Conservation (phyloP, 2,888 invertebrate species). For the Archaeoteleia sp. region DNA sequence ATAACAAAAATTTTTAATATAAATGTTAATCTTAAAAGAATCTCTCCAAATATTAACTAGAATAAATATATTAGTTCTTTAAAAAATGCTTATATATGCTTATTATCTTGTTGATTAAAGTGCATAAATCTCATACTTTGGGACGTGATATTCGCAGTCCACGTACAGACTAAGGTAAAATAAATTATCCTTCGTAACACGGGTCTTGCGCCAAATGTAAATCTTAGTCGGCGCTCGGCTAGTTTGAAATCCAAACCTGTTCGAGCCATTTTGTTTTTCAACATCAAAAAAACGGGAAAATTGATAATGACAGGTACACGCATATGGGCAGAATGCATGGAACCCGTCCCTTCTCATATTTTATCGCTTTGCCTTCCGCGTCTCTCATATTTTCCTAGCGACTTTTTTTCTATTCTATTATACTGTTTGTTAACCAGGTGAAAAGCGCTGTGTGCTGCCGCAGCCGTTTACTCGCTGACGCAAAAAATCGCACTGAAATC, state of each 20-base stretch:
- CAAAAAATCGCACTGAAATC: constrained; percentile 44
- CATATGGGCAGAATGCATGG: constrained; percentile 21
- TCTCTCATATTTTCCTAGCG: constrained; percentile 41
- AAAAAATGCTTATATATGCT: no score
- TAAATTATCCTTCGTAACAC: no score
- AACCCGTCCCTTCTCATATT: constrained; percentile 35
- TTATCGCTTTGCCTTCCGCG: constrained; percentile 30
- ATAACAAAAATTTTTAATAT: no score
- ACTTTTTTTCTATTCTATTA: constrained; percentile 35
- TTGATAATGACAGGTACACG: constrained; percentile 42
- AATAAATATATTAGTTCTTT: no score
- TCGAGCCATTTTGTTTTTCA: constrained; percentile 30
- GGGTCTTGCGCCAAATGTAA: constrained; percentile 23
- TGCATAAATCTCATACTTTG: constrained; percentile 6
- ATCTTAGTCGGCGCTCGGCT: no score
- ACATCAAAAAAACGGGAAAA: constrained; percentile 36
- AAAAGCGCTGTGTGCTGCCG: constrained; percentile 46
- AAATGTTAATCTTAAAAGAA: no score
- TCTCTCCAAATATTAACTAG: no score
- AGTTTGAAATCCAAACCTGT: constrained; percentile 13
- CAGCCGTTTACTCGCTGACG: constrained; percentile 26
- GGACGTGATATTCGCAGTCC: constrained; percentile 10
- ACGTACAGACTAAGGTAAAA: not conserved
- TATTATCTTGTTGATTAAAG: constrained; percentile 1
- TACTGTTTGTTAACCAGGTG: constrained; percentile 48